Base-by-base conservation (phyloP, 2,888 invertebrate genomes). In the Coecobrya sp. region DNA sequence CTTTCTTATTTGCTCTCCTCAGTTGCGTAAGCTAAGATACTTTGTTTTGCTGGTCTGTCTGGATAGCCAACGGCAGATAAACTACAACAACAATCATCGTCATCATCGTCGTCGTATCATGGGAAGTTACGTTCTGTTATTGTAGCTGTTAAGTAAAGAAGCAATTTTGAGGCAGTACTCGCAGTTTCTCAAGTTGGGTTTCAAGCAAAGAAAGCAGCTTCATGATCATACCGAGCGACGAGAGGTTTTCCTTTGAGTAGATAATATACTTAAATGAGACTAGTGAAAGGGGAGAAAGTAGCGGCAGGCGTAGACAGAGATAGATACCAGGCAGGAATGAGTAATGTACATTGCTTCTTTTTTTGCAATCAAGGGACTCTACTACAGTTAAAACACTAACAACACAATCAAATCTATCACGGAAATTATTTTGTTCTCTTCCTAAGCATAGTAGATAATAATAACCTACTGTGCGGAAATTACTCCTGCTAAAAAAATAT, bases 1-100 rank as follows among this genome's bases (percentile, higher is more conserved):
- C 89, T 89, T 84, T 89, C 59, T 73, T 84, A 84, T 73, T 73
- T 89, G 70, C 19, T 42, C 70, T 89, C 73, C 16, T 45, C 25
- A 19, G 52, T 25, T 76, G 45, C 22, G 45, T 13, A 76, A 45
- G 45, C 36, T 86, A 10, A 73, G 55, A 62, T 45, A 87, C 76
- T 87, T 62, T 49, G 52, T 68, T 85, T 49, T 45, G 16, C 30
- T 85, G 42, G 25, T 16, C 30, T 19, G 19, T 36, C n/a, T 30
- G 0, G 30, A 25, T 8, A 30, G 27, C 81, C 36, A n/a, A 30
- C 55, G 76, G 49, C 76, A 76, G 25, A 45, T 73, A 79, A 30
- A 19, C 55, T 36, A 79, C 52, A 30, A 76, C 5, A 42, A 73
- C 73, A 22, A 45, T 22, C 19, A 76, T 45, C n/a, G 8, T 36